Conservation (phyloP, 2,113 vertebrate genomes). For the Nanorana parkeri region DNA sequence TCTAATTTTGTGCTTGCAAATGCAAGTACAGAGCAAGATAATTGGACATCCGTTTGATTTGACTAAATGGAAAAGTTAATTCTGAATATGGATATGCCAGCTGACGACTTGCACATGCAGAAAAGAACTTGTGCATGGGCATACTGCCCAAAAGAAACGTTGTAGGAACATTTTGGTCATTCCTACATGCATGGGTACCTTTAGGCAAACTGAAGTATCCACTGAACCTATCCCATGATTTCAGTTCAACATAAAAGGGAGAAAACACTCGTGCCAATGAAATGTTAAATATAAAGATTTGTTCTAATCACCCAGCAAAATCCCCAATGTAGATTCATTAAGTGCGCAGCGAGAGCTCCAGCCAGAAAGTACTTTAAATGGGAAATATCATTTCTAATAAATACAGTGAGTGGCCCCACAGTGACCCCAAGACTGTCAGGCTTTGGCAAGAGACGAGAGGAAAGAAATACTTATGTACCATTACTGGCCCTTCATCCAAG, state of each 20-base stretch:
- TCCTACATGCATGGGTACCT: too few relatives aligned
- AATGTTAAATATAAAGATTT: constrained; percentile 63
- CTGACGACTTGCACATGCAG: too few relatives aligned
- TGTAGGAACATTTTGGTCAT: too few relatives aligned
- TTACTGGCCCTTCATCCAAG: constrained; percentile 25
- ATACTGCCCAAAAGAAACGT: too few relatives aligned
- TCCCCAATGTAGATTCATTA: constrained; percentile 46
- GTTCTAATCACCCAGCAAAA: constrained; percentile 66
- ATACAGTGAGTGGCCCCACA: constrained; percentile 64
- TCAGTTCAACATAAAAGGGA: background rate
- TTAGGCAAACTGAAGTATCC: background rate
- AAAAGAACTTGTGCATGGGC: too few relatives aligned
- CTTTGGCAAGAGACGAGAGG: constrained; percentile 54
- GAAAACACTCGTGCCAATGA: constrained; percentile 2
- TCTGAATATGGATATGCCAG: too few relatives aligned
- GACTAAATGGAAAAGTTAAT: too few relatives aligned
- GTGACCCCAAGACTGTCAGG: constrained; percentile 62
- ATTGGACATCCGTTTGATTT: too few relatives aligned
- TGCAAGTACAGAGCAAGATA: too few relatives aligned
- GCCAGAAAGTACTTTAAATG: constrained; percentile 62
- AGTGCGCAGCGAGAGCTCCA: constrained; percentile 47
- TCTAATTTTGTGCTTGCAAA: too few relatives aligned
- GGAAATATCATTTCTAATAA: constrained; percentile 63
- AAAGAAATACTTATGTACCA: background rate
- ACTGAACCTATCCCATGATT: background rate